These are phyloP conservation scores for Distichodus sexfasciatus DNA, from an alignment of 2,797 vertebrate species.

Conservation along the genomic window DNA sequence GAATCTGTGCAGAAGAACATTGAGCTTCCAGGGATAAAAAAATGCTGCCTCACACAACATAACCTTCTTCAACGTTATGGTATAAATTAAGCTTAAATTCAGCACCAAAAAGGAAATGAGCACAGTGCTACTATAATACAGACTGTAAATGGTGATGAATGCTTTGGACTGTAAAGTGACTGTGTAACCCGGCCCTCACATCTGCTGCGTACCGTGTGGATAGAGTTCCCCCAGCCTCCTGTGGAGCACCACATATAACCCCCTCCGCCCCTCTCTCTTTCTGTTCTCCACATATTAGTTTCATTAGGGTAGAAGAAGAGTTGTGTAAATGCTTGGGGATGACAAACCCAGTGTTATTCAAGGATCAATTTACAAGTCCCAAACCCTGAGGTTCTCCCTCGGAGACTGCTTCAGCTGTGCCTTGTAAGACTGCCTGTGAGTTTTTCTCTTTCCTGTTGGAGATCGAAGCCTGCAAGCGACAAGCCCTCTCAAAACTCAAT, in stretches of 20 bases:
- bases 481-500: background rate
- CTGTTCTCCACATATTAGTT: slow-evolving; percentile 6
- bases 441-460: slow-evolving; percentile 5
- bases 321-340: slow-evolving; percentile 49
- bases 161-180: slow-evolving; percentile 58
- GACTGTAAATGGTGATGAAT: too few relatives aligned
- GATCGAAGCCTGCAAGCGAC: background rate
- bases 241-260: slow-evolving; percentile 56
- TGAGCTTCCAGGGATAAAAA: too few relatives aligned
- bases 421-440: slow-evolving; percentile 7
- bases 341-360: slow-evolving; percentile 50
- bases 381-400: slow-evolving; percentile 45
- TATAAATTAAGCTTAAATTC: too few relatives aligned
- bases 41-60: too few relatives aligned
- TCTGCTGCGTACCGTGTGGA: slow-evolving; percentile 71
- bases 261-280: too few relatives aligned
- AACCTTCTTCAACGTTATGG: too few relatives aligned
- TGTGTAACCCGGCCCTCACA: slow-evolving; percentile 56
- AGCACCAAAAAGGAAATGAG: too few relatives aligned
- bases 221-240: slow-evolving; percentile 59
- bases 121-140: too few relatives aligned
- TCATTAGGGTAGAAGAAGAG: background rate
- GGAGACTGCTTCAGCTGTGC: background rate
- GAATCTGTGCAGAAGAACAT: too few relatives aligned
- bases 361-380: slow-evolving; percentile 33